Evolutionary conservation across 2,888 invertebrate species (phyloP).

Genomic region (Tinea pellionella): DNA sequence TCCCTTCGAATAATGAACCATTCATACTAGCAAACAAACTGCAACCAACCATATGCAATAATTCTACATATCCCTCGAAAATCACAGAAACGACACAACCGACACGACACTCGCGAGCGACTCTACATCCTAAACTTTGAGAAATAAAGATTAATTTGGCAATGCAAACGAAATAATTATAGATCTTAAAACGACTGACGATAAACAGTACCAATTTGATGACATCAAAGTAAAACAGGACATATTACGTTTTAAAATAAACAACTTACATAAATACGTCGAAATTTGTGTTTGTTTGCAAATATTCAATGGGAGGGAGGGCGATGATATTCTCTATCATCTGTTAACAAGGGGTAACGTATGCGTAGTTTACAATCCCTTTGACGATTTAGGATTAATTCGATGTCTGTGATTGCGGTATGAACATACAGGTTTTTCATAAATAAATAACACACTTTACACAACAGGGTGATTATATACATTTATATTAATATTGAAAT

Average conservation of each 20-base stretch:
- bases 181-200: slow-evolving; percentile 61
- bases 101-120: slow-evolving; percentile 52
- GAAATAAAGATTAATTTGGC: slow-evolving; percentile 59
- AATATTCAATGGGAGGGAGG: slow-evolving; percentile 54
- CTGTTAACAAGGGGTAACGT: slow-evolving; percentile 44
- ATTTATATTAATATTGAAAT: not conserved
- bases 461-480: not conserved
- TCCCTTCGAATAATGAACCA: slow-evolving; percentile 66
- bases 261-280: slow-evolving; percentile 65
- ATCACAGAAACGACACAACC: slow-evolving; percentile 38
- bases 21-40: slow-evolving; percentile 67
- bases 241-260: slow-evolving; percentile 69
- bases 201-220: slow-evolving; percentile 68
- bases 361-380: slow-evolving; percentile 33
- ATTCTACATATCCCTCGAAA: slow-evolving; percentile 42
- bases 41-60: slow-evolving; percentile 69
- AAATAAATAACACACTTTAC: slow-evolving; percentile 25
- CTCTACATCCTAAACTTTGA: slow-evolving; percentile 53
- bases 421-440: slow-evolving; percentile 42
- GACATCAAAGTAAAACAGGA: slow-evolving; percentile 70
- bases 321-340: slow-evolving; percentile 64
- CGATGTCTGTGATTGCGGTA: slow-evolving; percentile 43
- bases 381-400: slow-evolving; percentile 56
- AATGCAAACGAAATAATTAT: slow-evolving; percentile 51
- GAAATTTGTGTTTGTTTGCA: slow-evolving; percentile 57